Percentiles rank a stretch among this genome's conserved stretches.
Evolutionary conservation across 2,888 invertebrate species (phyloP).

Genomic region (Drosophila anomalata): DNA sequence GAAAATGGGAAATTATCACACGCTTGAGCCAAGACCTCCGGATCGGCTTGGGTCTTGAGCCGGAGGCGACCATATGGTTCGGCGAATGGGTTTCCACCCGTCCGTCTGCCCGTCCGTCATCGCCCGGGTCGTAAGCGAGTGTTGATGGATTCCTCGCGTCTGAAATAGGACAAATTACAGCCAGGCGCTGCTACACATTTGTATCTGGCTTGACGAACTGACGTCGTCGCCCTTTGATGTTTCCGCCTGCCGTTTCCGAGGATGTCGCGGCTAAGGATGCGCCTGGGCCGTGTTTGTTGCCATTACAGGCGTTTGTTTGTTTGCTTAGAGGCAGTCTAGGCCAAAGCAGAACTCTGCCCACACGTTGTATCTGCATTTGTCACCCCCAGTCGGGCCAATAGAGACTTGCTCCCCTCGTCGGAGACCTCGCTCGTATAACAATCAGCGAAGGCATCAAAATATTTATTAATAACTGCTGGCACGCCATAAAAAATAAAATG

Average conservation of each 20-base stretch:
- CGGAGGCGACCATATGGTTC: conserved; percentile 58
- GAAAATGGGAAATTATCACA: conserved; percentile 61
- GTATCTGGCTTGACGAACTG: conserved; percentile 68
- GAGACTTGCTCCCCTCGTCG: conserved; percentile 9
- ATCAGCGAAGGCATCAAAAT: conserved; percentile 62
- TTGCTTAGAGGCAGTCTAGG: conserved; percentile 34
- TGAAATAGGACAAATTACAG: conserved; percentile 58
- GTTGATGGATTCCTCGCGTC: conserved; percentile 56
- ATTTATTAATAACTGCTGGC: conserved; percentile 62
- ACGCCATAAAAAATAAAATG: conserved; percentile 57
- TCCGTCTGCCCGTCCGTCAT: conserved; percentile 47
- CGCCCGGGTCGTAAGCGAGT: conserved; percentile 41
- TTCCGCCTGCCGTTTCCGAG: conserved; percentile 24
- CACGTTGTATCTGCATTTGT: conserved; percentile 49
- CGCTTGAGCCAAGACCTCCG: conserved; percentile 36
- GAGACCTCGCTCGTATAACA: conserved; percentile 55
- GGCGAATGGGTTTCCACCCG: conserved; percentile 34
- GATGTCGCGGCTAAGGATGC: conserved; percentile 51
- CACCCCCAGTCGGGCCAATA: conserved; percentile 40
- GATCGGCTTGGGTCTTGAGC: conserved; percentile 43
- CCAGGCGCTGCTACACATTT: conserved; percentile 30
- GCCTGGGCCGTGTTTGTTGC: conserved; percentile 41
- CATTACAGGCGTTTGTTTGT: conserved; percentile 45
- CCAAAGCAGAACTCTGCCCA: conserved; percentile 38
- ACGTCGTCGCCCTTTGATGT: conserved; percentile 66